Conservation (phyloP, 2,888 invertebrate genomes). For the Achlya flavicornis region DNA sequence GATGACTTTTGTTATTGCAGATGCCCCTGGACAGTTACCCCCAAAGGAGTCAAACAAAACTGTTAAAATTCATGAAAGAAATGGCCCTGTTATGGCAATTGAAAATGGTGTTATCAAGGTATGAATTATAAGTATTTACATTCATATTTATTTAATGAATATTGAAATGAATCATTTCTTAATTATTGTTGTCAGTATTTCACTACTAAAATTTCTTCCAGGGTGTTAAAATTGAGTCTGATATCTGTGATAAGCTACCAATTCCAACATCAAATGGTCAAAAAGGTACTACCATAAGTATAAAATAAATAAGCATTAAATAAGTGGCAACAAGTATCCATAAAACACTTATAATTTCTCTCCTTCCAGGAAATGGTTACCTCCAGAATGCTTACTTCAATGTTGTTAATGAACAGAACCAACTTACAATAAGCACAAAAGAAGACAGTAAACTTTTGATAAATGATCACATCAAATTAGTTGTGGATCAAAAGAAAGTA, state of each 20-base stretch:
- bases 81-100: conserved; percentile 72
- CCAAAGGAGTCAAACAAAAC: conserved; percentile 28
- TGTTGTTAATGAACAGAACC: conserved; percentile 69
- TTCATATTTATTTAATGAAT: too few relatives aligned
- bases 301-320: too few relatives aligned
- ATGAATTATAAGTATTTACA: conserved; percentile 16
- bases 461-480: conserved; percentile 52
- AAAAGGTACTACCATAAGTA: conserved; percentile 39
- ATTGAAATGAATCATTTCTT: not conserved
- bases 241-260: conserved; percentile 41
- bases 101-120: conserved; percentile 80
- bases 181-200: not conserved
- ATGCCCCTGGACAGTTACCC: conserved; percentile 17
- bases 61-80: conserved; percentile 46
- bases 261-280: conserved; percentile 30
- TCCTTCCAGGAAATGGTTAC: conserved; percentile 54
- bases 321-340: too few relatives aligned
- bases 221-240: conserved; percentile 56
- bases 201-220: conserved; percentile 31
- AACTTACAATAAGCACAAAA: conserved; percentile 28
- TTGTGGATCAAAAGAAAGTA: conserved; percentile 59
- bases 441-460: conserved; percentile 46
- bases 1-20: not conserved
- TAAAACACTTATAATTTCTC: not conserved
- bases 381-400: conserved; percentile 66